phyloP scores from a whole-genome alignment of 1,140 invertebrate genomes.

The Panagrolaimus sp. region DNA sequence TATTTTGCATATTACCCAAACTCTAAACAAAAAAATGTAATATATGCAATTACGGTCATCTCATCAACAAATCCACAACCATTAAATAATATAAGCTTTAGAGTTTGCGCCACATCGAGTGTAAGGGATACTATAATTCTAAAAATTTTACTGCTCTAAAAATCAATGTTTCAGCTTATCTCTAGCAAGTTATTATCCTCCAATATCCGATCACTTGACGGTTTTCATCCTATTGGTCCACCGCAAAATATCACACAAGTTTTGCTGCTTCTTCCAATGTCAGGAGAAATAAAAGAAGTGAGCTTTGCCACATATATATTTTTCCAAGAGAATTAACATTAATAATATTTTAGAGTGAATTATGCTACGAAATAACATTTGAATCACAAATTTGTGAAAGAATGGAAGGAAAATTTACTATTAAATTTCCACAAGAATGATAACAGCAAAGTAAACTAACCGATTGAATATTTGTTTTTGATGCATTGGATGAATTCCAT shows the following conservation, averaged over 20 bases:
- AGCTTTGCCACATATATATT: neutral
- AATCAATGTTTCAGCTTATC: neutral
- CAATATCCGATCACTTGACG: neutral
- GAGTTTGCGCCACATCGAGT: neutral
- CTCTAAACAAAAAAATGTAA: neutral
- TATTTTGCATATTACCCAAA: neutral
- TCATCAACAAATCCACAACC: neutral
- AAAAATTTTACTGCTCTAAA: neutral
- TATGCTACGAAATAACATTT: slow-evolving; percentile 2
- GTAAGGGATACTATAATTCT: neutral
- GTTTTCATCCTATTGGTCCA: neutral
- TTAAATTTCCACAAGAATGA: neutral
- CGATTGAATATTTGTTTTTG: too few species aligned
- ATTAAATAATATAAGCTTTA: neutral
- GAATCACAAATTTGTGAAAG: neutral
- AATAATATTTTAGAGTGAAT: neutral
- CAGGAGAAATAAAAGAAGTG: neutral
- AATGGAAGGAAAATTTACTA: neutral
- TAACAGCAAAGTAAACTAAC: too few species aligned
- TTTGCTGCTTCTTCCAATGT: neutral
- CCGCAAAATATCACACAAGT: slow-evolving; percentile 9
- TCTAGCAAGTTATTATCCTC: neutral
- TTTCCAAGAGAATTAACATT: too few species aligned
- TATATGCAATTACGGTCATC: neutral
- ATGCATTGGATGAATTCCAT: too few species aligned